Base-by-base conservation (phyloP, 2,113 vertebrate species). In the Todiramphus chloris region DNA sequence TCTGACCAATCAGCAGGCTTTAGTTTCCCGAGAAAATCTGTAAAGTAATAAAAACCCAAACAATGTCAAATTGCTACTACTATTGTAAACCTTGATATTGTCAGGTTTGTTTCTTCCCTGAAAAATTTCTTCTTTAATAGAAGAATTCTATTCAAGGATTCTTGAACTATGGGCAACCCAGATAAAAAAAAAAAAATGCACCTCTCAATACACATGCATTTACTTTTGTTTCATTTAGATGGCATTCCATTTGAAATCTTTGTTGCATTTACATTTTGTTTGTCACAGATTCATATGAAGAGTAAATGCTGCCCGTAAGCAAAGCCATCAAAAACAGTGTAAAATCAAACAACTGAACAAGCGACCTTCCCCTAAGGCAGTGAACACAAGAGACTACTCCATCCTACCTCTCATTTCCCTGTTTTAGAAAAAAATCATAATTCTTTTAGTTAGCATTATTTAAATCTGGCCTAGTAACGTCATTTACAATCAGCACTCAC, bases 311-410 rank as follows among this genome's bases (percentile, higher is more conserved):
- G 31, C 28, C 46, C 3, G 3, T 9, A 87, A 83, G 27, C 37
- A 80, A 81, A 59, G 10, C 31, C 41, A 77, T 31, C n/a, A 81
- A 84, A 84, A 94, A 48, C 20, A 43, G 80, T 35, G 67, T 24
- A 78, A 90, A 94, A 95, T 6, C 56, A 94, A 94, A 79, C 53
- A 86, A 72, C 9, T 30, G 46, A 90, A 83, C 33, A 95, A 80
- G 16, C 46, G 28, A 92, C 79, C 56, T 66, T 92, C 50, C 86
- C 59, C 31, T 50, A 63, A 77, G 46, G 55, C 51, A 81, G 75
- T 43, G 43, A 18, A 60, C 44, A 67, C 33, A 48, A 59, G 33
- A 46, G 76, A 87, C 13, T 83, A 46, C 15, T 53, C 55, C 20
- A 79, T 18, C 35, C 55, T 68, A 66, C 35, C 9, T 43, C n/a